Conservation (phyloP, 2,888 invertebrate genomes). For the Netelia virgata region DNA sequence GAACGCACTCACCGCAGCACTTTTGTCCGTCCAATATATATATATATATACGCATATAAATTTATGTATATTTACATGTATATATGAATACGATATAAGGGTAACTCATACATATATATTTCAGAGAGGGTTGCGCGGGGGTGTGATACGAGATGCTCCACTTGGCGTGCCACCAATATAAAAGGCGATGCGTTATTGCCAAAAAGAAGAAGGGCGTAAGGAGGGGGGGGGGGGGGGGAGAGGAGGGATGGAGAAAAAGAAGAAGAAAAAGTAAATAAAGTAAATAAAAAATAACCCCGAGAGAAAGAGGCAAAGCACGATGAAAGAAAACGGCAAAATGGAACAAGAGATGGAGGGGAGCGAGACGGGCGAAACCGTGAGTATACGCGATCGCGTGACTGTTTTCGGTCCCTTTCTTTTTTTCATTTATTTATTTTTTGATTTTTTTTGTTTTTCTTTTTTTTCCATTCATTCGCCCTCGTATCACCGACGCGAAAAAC, state of each 20-base stretch:
- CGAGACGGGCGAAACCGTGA: conserved; percentile 53
- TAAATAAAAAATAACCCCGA: neutral
- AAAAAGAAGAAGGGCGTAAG: neutral
- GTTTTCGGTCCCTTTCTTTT: neutral
- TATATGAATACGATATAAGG: conserved; percentile 50
- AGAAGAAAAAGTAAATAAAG: conserved; percentile 44
- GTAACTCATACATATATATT: conserved; percentile 61
- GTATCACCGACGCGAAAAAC: conserved; percentile 41
- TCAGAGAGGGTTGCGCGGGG: conserved; percentile 25
- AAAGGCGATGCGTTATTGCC: conserved; percentile 67
- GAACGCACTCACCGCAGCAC: conserved; percentile 56
- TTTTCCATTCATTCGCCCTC: conserved; percentile 16
- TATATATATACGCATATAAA: conserved; percentile 36
- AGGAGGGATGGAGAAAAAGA: conserved; percentile 21
- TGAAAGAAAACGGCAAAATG: conserved; percentile 35
- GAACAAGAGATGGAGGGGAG: conserved; percentile 9
- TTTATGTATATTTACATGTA: neutral
- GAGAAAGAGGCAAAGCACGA: conserved; percentile 39
- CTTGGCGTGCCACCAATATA: conserved; percentile 67
- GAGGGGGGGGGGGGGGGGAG: neutral
- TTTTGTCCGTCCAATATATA: conserved; percentile 33
- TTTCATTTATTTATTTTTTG: neutral
- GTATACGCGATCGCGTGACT: conserved; percentile 45
- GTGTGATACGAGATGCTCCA: conserved; percentile 61
- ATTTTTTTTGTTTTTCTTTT: neutral